Conservation (phyloP, 2,888 invertebrate species). For the Ashinkailepas kermadecensis region DNA sequence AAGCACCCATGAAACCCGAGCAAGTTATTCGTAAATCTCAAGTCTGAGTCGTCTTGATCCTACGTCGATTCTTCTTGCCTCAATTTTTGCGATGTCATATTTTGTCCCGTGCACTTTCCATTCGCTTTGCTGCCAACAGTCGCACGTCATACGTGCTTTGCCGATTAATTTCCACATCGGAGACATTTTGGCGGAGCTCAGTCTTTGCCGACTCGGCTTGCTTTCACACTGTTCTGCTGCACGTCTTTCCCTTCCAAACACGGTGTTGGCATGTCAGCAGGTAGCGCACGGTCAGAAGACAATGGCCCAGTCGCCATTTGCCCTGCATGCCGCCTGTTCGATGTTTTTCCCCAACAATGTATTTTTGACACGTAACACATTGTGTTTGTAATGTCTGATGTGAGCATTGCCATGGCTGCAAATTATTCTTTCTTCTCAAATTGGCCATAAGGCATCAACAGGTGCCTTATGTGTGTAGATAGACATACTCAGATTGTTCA, state of each 20-base stretch:
- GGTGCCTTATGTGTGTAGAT: too few relatives aligned
- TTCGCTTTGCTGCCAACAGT: neutral
- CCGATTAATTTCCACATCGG: neutral
- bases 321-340: too few relatives aligned
- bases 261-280: neutral
- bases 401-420: neutral
- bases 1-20: neutral
- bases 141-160: neutral
- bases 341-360: too few relatives aligned
- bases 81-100: neutral
- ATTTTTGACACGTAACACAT: too few relatives aligned
- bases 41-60: neutral
- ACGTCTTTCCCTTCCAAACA: constrained; percentile 5
- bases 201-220: neutral
- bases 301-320: too few relatives aligned
- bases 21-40: neutral
- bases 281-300: too few relatives aligned
- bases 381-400: neutral
- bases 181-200: neutral
- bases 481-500: too few relatives aligned
- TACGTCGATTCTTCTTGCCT: neutral
- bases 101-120: neutral
- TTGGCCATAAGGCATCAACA: too few relatives aligned
- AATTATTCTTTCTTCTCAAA: too few relatives aligned
- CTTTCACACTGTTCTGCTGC: neutral